Evolutionary conservation across 53 echinoderm and acorn worm species (phyloP), one percentile per base, ranked within the genome.

Genomic region (Zoroaster sp.): DNA sequence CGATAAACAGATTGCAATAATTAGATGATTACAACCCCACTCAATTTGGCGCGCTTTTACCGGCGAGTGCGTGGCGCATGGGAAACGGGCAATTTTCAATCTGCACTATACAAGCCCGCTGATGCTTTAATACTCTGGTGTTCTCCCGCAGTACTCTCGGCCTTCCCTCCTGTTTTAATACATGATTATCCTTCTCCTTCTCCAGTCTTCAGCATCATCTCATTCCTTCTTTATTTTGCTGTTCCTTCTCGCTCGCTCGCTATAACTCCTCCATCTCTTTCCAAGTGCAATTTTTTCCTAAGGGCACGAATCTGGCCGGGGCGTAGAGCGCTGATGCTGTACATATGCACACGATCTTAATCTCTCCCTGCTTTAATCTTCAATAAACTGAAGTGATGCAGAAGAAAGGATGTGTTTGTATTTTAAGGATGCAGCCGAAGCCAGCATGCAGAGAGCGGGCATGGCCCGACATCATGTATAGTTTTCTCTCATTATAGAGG

Each of bases 371-470:
- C 34, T 77, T 70, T 85, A 85, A 85, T 85, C 85, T 85, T 71
- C 51, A 85, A 85, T 85, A 85, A 85, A 70, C 51, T 70, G 69
- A 85, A 85, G 85, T 85, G 85, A 85, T 71, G 85, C 70, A 85
- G 85, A 85, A 70, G 69, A 66, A 85, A 79, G 63, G 85, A 85
- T 85, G 69, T 85, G 69, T 85, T 70, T 69, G 66, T 67, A 28
- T 43, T 40, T n/a, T 45, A 49, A 66, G 30, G 71, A 36, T 32
- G 70, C 23, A 33, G 18, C 41, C 45, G 47, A 69, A 23, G 55
- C 30, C 20, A 35, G 79, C 23, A 40, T 37, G 39, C 21, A 20
- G 39, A 39, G 23, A 39, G 21, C 20, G 28, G 63, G 63, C 63
- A 59, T 59, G 63, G 63, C 25, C 63, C 63, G 21, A 28, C 63